Conservation (phyloP, 1,140 invertebrate genomes). For the Nixonia krombeini region DNA sequence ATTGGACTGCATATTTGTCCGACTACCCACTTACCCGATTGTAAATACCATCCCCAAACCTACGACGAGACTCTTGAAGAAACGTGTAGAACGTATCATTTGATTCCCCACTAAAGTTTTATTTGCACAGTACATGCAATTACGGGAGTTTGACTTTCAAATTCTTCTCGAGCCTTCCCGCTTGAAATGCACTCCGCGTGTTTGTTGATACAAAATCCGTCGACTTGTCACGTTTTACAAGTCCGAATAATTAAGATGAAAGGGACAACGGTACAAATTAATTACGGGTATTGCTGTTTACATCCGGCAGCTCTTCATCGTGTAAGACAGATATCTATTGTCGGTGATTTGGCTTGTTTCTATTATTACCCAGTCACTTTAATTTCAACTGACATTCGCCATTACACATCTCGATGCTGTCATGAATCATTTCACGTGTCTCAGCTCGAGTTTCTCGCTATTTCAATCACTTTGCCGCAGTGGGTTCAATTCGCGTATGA, state of each 20-base stretch:
- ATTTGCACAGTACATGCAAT: too few species aligned
- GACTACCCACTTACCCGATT: too few species aligned
- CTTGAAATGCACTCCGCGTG: too few species aligned
- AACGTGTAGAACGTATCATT: too few species aligned
- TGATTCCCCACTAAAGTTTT: too few species aligned
- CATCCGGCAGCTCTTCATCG: conserved; percentile 22
- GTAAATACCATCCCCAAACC: too few species aligned
- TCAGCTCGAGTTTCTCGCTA: conserved; percentile 27
- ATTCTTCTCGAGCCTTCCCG: too few species aligned
- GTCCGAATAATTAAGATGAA: conserved; percentile 5
- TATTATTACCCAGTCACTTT: conserved; percentile 22
- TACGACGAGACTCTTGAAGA: too few species aligned
- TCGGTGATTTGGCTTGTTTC: conserved; percentile 34
- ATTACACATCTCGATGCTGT: conserved; percentile 24
- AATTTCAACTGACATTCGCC: conserved; percentile 30
- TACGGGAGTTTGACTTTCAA: too few species aligned
- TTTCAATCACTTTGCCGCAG: conserved; percentile 31
- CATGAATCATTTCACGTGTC: conserved; percentile 33
- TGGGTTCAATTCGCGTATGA: conserved; percentile 34
- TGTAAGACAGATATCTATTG: conserved; percentile 39
- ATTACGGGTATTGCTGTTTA: conserved; percentile 34
- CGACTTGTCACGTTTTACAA: conserved; percentile 6
- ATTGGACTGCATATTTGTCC: too few species aligned
- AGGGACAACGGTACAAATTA: conserved; percentile 7
- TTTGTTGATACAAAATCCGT: conserved; percentile 4